These are phyloP conservation scores for Syrista parreyssii DNA, from an alignment of 2,888 invertebrate species.

Conservation along the genomic window DNA sequence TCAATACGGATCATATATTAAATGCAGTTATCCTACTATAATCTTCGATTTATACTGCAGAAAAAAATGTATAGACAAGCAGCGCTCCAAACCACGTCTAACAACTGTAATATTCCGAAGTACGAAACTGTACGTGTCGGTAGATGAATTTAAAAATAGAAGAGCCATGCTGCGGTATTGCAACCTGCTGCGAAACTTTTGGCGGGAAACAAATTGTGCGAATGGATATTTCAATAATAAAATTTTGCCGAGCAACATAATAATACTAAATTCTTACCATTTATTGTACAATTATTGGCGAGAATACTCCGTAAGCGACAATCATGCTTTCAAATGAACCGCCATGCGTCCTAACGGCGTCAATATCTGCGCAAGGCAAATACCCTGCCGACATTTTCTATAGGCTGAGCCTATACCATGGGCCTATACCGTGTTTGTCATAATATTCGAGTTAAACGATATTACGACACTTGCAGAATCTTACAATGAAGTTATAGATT, in stretches of 20 bases:
- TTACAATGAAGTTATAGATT: not conserved
- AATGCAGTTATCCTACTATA: not conserved
- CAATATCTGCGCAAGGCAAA: constrained; percentile 43
- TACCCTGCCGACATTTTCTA: constrained; percentile 1
- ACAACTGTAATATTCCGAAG: constrained; percentile 20
- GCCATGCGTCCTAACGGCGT: constrained; percentile 26
- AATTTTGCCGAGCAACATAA: not conserved
- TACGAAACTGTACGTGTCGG: not conserved
- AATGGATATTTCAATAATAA: not conserved
- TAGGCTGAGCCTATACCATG: not conserved
- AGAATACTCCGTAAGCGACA: not conserved
- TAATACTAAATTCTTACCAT: not conserved
- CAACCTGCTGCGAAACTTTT: constrained; percentile 32
- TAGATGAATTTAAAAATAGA: constrained; percentile 19
- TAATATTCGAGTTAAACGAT: not conserved
- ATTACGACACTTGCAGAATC: not conserved
- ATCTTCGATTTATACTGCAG: no score
- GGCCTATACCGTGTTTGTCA: not conserved
- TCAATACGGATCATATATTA: not conserved
- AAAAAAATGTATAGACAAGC: constrained; percentile 14
- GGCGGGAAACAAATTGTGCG: constrained; percentile 20
- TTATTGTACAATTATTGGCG: not conserved
- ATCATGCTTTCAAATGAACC: not conserved
- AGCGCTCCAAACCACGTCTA: constrained; percentile 18
- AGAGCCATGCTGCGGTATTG: constrained; percentile 20